These are phyloP conservation scores for Cetonia aurata DNA, from an alignment of 2,888 invertebrate species.

Conservation along the genomic window DNA sequence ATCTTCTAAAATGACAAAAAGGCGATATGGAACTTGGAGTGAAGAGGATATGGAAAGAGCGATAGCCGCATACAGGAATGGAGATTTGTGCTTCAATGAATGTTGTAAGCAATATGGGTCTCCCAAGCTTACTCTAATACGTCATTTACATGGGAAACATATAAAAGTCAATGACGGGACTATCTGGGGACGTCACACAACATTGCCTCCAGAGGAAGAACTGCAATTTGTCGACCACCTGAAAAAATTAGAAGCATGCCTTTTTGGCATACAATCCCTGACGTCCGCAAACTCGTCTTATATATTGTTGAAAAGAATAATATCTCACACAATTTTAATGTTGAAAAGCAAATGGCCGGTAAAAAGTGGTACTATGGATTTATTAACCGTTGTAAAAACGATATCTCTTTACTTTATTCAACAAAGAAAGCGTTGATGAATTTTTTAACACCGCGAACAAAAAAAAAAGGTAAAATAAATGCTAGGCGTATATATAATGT, in stretches of 20 bases:
- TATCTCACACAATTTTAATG: slow-evolving; percentile 2
- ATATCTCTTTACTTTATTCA: not conserved
- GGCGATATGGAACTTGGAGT: not conserved
- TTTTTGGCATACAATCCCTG: slow-evolving; percentile 1
- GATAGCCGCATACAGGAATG: slow-evolving; percentile 1
- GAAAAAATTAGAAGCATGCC: not conserved
- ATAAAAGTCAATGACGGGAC: no score
- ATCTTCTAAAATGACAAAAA: not conserved
- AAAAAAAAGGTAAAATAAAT: no score
- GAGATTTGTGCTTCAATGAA: not conserved
- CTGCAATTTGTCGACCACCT: not conserved
- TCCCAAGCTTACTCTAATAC: slow-evolving; percentile 3
- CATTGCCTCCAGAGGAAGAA: slow-evolving; percentile 1
- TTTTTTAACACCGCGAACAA: not conserved
- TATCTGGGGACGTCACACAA: no score
- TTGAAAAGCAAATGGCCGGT: not conserved
- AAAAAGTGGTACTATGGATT: slow-evolving; percentile 1
- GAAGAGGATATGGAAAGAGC: not conserved
- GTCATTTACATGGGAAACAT: slow-evolving; percentile 8
- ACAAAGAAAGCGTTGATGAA: not conserved
- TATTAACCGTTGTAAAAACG: not conserved
- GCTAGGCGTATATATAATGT: not conserved
- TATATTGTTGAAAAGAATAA: not conserved
- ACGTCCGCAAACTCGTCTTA: not conserved
- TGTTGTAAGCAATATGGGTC: not conserved